phyloP scores from a whole-genome alignment of 2,797 vertebrate genomes.

The Aeoliscus strigatus region DNA sequence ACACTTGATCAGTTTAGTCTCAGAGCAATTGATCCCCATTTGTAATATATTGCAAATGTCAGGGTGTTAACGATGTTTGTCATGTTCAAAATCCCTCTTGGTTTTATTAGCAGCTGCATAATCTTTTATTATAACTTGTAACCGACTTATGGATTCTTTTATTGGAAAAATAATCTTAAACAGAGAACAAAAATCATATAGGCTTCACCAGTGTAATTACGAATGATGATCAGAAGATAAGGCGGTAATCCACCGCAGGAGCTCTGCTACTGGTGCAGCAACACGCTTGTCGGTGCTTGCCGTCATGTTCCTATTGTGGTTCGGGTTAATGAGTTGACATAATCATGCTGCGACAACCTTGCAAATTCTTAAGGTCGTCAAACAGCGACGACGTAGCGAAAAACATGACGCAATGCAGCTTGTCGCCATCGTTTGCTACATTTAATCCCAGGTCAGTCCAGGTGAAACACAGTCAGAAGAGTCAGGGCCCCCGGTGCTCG shows the following conservation, averaged over 20 bases:
- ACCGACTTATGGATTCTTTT: slow-evolving; percentile 1
- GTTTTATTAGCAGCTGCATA: slow-evolving; percentile 1
- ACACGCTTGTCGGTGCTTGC: too few species aligned
- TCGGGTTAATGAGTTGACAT: too few species aligned
- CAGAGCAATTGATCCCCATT: neutral
- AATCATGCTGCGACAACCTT: too few species aligned
- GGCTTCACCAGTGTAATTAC: slow-evolving; percentile 4
- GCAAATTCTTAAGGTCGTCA: too few species aligned
- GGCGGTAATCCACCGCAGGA: neutral
- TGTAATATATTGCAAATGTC: slow-evolving; percentile 1
- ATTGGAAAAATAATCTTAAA: neutral
- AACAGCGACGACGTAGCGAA: too few species aligned
- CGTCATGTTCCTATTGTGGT: too few species aligned
- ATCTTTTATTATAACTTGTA: neutral
- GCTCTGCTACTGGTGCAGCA: too few species aligned
- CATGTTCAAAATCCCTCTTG: slow-evolving; percentile 5
- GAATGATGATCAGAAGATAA: slow-evolving; percentile 3
- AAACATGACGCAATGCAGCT: too few species aligned
- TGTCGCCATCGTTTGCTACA: too few species aligned
- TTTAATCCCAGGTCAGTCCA: too few species aligned
- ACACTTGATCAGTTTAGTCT: neutral
- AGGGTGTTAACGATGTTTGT: slow-evolving; percentile 4
- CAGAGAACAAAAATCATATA: slow-evolving; percentile 1
- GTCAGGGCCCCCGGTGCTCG: too few species aligned
- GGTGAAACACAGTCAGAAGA: too few species aligned